Evolutionary conservation across 2,113 vertebrate species (phyloP), one percentile per base, ranked within the genome.

Genomic region (Circaetus gallicus): DNA sequence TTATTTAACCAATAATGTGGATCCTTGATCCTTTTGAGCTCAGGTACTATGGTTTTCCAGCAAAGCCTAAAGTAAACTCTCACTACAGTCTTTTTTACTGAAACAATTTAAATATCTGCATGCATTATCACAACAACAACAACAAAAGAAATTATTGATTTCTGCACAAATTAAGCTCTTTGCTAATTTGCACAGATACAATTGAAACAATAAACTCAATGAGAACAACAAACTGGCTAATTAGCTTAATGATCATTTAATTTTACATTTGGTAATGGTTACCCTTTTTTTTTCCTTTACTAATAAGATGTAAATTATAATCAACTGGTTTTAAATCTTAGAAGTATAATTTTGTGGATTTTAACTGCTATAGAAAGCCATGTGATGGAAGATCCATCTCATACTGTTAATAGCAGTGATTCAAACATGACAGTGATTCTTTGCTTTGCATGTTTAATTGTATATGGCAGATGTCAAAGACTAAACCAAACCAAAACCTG

Each of bases 211-310:
- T 97, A 98, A 97, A 95, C 90, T 93, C 80, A 90, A 96, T 93
- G 70, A 97, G 90, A 96, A 97, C 78, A 97, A 80, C 84, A 95
- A 97, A 96, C 81, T 90, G 72, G 61, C 58, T 97, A 98, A 98
- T 98, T 98, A 97, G 88, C 47, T 94, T 94, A 94, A 97, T 94
- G 94, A 96, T 95, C 4, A 93, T 97, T 98, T 98, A 97, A 97
- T 98, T 98, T 97, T 97, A 96, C 86, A 95, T 97, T 97, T 97
- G 81, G 82, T 95, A 98, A 97, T 96, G 77, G 29, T 88, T 91
- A 89, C 18, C 31, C 29, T 93, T 95, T 93, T 92, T 85, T 83
- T 88, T 50, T 4, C 45, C 26, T 86, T 81, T 76, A 87, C 49
- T 94, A 97, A 95, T 97, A 95, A 70, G 32, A 95, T 91, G 70